phyloP scores from a whole-genome alignment of 2,797 vertebrate species.

The Octomys mimax region DNA sequence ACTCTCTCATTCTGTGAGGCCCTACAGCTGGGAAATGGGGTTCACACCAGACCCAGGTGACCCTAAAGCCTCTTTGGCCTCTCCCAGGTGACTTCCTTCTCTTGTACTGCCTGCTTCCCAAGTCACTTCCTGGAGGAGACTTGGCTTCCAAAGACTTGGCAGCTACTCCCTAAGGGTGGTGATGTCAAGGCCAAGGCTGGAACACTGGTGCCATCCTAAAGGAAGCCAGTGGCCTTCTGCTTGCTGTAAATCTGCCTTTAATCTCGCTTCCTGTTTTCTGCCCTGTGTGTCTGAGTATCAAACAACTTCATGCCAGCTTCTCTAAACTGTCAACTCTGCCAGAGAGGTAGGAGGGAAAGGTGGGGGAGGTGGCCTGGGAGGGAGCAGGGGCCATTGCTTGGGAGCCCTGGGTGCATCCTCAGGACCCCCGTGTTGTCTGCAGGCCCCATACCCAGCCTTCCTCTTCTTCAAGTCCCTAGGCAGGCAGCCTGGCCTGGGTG shows the following conservation, averaged over 20 bases:
- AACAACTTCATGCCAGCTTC: slow-evolving; percentile 80
- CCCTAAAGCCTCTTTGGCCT: background rate
- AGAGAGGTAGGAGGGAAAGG: slow-evolving; percentile 51
- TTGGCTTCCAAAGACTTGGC: background rate
- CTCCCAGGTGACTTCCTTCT: background rate
- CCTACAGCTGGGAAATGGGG: background rate
- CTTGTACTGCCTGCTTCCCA: background rate
- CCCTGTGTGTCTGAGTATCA: slow-evolving; percentile 73
- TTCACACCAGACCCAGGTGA: background rate
- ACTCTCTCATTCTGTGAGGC: background rate
- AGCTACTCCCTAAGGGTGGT: background rate
- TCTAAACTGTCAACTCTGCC: slow-evolving; percentile 78
- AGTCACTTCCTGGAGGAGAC: background rate
- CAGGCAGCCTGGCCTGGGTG: background rate
- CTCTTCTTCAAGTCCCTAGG: background rate
- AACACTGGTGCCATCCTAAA: background rate
- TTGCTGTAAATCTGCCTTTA: slow-evolving; percentile 82
- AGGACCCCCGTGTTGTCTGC: background rate
- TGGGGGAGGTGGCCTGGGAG: background rate
- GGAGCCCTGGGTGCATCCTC: background rate
- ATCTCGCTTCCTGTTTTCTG: slow-evolving; percentile 86
- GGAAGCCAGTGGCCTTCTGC: slow-evolving; percentile 1
- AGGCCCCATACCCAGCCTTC: background rate
- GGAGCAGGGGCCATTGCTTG: background rate
- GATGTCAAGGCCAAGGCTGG: background rate